phyloP scores from a whole-genome alignment of 1,140 invertebrate genomes.

The Heliconius eleuchia region DNA sequence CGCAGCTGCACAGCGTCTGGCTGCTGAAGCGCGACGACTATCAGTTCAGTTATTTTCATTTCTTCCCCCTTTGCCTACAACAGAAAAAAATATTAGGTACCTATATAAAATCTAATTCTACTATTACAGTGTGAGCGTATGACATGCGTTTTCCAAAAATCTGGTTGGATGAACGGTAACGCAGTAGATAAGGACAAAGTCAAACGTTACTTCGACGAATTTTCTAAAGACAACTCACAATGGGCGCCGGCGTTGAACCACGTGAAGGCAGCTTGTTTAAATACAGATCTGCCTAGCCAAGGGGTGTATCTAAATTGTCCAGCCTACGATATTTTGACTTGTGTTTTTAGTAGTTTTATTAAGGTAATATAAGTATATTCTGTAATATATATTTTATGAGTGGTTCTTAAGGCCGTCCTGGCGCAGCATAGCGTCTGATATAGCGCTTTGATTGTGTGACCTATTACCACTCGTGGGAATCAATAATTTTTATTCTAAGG shows the following conservation, averaged over 20 bases:
- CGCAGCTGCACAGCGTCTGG: too few species aligned
- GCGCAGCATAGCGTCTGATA: not conserved
- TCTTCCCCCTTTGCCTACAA: too few species aligned
- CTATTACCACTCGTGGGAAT: too few species aligned
- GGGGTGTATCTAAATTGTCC: conserved; percentile 56
- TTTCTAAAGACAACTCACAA: conserved; percentile 45
- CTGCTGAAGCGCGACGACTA: too few species aligned
- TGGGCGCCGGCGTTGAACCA: conserved; percentile 51
- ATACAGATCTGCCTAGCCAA: conserved; percentile 45
- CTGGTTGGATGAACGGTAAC: conserved; percentile 49
- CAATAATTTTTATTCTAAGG: too few species aligned
- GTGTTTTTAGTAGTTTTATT: conserved; percentile 49
- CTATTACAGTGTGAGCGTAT: conserved; percentile 55
- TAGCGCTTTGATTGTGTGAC: too few species aligned
- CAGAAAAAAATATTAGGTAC: too few species aligned
- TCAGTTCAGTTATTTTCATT: too few species aligned
- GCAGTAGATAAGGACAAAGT: conserved; percentile 52
- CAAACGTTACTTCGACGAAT: conserved; percentile 47
- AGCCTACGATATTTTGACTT: conserved; percentile 58
- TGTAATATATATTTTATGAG: not conserved
- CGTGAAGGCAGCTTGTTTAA: conserved; percentile 49
- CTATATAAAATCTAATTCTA: too few species aligned
- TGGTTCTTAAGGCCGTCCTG: not conserved
- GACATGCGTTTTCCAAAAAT: conserved; percentile 55
- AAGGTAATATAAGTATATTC: conserved; percentile 42